Conservation (phyloP, 2,888 invertebrate species). For the Sinotaia quadrata region DNA sequence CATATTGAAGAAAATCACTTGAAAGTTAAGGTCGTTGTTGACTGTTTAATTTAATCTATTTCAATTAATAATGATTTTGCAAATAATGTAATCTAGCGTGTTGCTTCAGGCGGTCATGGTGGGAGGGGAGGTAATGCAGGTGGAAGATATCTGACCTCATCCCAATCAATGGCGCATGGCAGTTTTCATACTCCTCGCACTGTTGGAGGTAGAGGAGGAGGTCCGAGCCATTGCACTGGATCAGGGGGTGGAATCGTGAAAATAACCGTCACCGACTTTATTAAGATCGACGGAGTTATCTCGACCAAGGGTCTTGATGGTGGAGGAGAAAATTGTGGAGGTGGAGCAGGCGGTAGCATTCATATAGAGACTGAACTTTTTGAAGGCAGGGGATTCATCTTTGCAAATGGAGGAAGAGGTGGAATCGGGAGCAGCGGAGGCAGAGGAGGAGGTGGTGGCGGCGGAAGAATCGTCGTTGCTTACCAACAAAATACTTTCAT, state of each 20-base stretch:
- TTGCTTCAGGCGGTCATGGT: conserved; percentile 46
- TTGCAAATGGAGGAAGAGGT: conserved; percentile 49
- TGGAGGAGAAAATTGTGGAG: conserved; percentile 40
- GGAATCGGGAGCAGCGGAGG: conserved; percentile 10
- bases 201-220: conserved; percentile 41
- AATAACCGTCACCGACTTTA: conserved; percentile 29
- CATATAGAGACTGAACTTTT: conserved; percentile 34
- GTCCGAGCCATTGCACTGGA: conserved; percentile 37
- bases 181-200: conserved; percentile 29
- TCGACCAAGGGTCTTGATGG: conserved; percentile 49
- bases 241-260: conserved; percentile 40
- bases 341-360: conserved; percentile 52
- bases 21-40: no score
- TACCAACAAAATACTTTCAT: conserved; percentile 32
- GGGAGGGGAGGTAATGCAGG: conserved; percentile 51
- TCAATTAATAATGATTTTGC: no score
- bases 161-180: conserved; percentile 42
- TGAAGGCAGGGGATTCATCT: conserved; percentile 44
- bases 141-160: conserved; percentile 31
- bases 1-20: no score
- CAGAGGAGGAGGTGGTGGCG: conserved; percentile 39
- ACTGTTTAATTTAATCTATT: no score
- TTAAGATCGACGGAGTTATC: conserved; percentile 49
- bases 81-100: no score
- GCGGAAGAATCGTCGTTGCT: conserved; percentile 43